Conservation (phyloP, 2,113 vertebrate genomes). For the Poeciliopsis turrubarensis region DNA sequence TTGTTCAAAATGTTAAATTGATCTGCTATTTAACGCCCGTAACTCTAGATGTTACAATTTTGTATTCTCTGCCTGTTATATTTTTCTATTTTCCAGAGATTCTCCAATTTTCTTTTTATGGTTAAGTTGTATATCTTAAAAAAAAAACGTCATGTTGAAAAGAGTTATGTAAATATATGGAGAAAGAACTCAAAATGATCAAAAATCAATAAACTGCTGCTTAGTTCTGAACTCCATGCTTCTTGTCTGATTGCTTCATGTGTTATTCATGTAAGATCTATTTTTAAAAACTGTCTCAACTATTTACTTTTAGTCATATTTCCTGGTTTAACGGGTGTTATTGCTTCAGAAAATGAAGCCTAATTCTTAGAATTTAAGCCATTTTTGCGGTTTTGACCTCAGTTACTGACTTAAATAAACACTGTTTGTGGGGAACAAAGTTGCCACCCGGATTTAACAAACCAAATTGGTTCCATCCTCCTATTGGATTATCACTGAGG, state of each 20-base stretch:
- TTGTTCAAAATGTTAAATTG: background rate
- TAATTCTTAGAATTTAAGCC: background rate
- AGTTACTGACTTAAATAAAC: background rate
- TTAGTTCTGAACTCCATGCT: background rate
- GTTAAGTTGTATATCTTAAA: conserved; percentile 1
- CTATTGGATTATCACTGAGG: too few relatives aligned
- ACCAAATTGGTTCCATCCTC: too few relatives aligned
- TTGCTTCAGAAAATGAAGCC: too few relatives aligned
- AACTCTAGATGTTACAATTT: conserved; percentile 23
- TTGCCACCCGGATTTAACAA: too few relatives aligned
- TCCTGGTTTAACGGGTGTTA: too few relatives aligned
- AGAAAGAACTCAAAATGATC: conserved; percentile 43
- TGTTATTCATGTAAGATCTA: background rate
- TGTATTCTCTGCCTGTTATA: conserved; percentile 27
- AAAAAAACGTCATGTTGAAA: conserved; percentile 2
- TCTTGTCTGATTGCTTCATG: background rate
- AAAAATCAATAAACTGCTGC: conserved; percentile 55
- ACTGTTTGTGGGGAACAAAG: too few relatives aligned
- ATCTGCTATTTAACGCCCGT: background rate
- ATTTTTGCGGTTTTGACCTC: background rate
- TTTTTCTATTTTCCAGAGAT: conserved; percentile 36
- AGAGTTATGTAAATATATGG: conserved; percentile 39
- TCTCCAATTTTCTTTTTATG: conserved; percentile 5
- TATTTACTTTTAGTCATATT: background rate
- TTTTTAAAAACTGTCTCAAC: background rate